Conservation (phyloP, 2,888 invertebrate genomes). For the Apotomis betuletana region DNA sequence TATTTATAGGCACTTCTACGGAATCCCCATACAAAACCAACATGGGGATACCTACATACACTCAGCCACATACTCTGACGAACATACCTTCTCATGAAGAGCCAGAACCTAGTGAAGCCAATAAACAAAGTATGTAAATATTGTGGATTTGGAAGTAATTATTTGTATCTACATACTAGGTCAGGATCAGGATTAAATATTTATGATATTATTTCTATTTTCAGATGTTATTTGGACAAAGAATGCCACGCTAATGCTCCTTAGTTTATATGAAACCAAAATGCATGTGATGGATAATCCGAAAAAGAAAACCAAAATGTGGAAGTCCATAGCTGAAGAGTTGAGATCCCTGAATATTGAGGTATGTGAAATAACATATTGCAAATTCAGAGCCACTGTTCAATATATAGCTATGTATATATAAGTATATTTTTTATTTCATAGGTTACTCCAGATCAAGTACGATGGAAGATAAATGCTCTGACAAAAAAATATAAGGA, state of each 20-base stretch:
- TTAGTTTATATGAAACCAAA: slow-evolving; percentile 69
- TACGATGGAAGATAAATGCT: slow-evolving; percentile 71
- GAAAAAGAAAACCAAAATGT: slow-evolving; percentile 73
- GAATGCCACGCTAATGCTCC: slow-evolving; percentile 63
- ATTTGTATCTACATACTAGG: background rate
- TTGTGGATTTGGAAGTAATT: background rate
- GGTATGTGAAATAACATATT: slow-evolving; percentile 47
- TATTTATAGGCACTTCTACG: slow-evolving; percentile 45
- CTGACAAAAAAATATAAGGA: slow-evolving; percentile 71
- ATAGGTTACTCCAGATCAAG: slow-evolving; percentile 70
- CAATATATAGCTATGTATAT: too few species aligned
- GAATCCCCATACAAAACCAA: slow-evolving; percentile 60
- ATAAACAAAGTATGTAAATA: slow-evolving; percentile 64
- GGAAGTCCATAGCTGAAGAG: slow-evolving; percentile 69
- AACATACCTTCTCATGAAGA: slow-evolving; percentile 54
- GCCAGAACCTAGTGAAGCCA: slow-evolving; percentile 58
- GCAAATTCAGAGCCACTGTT: background rate
- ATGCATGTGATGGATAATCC: slow-evolving; percentile 70
- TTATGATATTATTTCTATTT: slow-evolving; percentile 35
- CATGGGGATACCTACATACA: slow-evolving; percentile 55
- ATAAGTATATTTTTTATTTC: slow-evolving; percentile 34
- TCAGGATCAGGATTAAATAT: background rate
- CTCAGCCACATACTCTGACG: slow-evolving; percentile 52
- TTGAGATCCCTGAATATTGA: slow-evolving; percentile 63
- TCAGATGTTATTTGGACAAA: slow-evolving; percentile 69